Base-by-base conservation (phyloP, 2,888 invertebrate species). In the Agrochola lychnidis region DNA sequence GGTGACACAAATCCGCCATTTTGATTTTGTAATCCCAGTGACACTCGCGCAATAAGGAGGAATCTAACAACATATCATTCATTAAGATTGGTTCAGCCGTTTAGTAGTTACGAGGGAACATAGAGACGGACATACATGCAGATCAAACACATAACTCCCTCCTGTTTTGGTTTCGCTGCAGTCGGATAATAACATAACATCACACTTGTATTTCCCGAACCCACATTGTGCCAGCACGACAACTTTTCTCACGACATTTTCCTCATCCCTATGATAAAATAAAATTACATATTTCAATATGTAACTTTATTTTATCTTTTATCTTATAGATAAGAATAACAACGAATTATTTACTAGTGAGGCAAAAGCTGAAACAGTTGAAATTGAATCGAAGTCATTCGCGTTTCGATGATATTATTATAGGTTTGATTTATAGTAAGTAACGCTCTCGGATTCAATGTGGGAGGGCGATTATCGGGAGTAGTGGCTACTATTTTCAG, bases 331-430 rank as follows among this genome's bases (percentile, higher is more conserved):
- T 59, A 75, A 73, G 67, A 64, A 80, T 70, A 76, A 76, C 72
- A 53, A 22, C n/a, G 59, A 70, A 61, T 68, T 73, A 85, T 84
- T 85, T 51, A 83, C 73, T 76, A 59, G 45, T 69, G 76, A 70
- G 70, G 81, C 70, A 75, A 83, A 81, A 88, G 66, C 79, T 74
- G 64, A 77, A 83, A 74, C 76, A 68, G 84, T 73, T 73, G 87
- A 88, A 87, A 85, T 87, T 78, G 66, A 81, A 89, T 90, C 82
- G 85, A 88, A 91, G 88, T 89, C 84, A 90, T 92, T 92, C 79
- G 87, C 91, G 87, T 92, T 89, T 92, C 94, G 94, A 94, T 93
- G 94, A 94, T 95, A 94, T 93, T 94, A 94, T 94, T 95, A 93
- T 93, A 89, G 88, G 77, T 93, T 88, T 94, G 95, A 96, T 96